Evolutionary conservation across 1,140 invertebrate genomes (phyloP), one percentile per base, ranked within the genome.

Genomic region (Rhyacophila brunnea): DNA sequence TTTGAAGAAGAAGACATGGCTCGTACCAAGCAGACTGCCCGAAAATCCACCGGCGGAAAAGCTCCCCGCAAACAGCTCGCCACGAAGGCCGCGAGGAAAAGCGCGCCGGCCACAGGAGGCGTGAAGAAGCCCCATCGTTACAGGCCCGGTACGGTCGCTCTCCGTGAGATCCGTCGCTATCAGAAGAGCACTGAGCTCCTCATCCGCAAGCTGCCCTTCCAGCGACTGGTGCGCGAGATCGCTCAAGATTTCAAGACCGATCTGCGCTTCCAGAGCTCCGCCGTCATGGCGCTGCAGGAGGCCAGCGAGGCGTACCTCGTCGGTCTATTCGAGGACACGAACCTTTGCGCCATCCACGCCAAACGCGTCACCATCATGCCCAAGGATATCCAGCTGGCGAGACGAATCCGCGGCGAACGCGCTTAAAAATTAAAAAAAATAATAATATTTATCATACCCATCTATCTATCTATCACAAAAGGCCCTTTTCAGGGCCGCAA

Each of bases 331-430:
- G 92, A 95, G 85, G 92, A 95, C 75, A 94, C 92, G 57, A 95
- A 95, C 77, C 82, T 95, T 83, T 95, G 92, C 78, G 92, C 92
- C 59, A 95, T 95, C 73, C 93, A 96, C 70, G 92, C 93, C 59
- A 95, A 95, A 75, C 86, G 93, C 69, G 93, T 96, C 35, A 96
- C 93, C 62, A n/a, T n/a, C n/a, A n/a, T n/a, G n/a, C n/a, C n/a
- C n/a, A n/a, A n/a, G n/a, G n/a, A n/a, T n/a, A n/a, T n/a, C n/a
- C n/a, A n/a, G n/a, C n/a, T n/a, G n/a, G n/a, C n/a, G n/a, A n/a
- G n/a, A n/a, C n/a, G n/a, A n/a, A n/a, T n/a, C n/a, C n/a, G n/a
- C n/a, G n/a, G n/a, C n/a, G n/a, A n/a, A n/a, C n/a, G n/a, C n/a
- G n/a, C n/a, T n/a, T n/a, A n/a, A n/a, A n/a, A n/a, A n/a, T n/a